These are phyloP conservation scores for Microcebus tavaratra DNA, from an alignment of 2,113 vertebrate genomes.

Conservation along the genomic window DNA sequence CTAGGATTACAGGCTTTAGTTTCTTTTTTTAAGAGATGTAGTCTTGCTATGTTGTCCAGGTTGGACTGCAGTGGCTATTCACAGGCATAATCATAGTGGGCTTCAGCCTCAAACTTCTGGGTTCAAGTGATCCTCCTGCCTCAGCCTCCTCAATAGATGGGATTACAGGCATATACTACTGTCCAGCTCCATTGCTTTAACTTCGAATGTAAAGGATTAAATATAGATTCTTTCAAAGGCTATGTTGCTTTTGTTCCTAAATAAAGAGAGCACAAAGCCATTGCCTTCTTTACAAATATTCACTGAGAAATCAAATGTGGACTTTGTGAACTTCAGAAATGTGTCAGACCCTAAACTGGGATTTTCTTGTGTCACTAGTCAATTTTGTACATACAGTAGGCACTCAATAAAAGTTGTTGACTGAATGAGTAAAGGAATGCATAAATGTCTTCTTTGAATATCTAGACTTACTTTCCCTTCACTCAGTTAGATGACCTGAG, in stretches of 20 bases:
- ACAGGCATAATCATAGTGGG: neutral
- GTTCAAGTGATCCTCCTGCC: neutral
- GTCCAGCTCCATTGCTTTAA: neutral
- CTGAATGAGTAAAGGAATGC: slow-evolving; percentile 45
- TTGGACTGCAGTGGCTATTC: neutral
- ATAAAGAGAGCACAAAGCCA: slow-evolving; percentile 10
- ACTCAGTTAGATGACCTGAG: slow-evolving; percentile 76
- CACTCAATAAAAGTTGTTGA: slow-evolving; percentile 54
- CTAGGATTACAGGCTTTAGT: too few species aligned
- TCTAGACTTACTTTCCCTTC: slow-evolving; percentile 46
- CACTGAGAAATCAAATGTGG: neutral
- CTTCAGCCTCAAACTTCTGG: neutral
- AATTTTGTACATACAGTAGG: slow-evolving; percentile 49
- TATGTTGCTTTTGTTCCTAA: slow-evolving; percentile 43
- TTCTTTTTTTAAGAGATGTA: neutral
- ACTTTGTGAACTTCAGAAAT: slow-evolving; percentile 41
- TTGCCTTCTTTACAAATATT: neutral
- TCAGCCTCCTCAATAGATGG: neutral
- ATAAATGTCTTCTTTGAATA: slow-evolving; percentile 38
- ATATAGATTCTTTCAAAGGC: neutral
- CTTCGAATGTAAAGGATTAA: slow-evolving; percentile 38
- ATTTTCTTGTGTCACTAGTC: neutral
- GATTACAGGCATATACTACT: neutral
- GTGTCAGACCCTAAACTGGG: neutral
- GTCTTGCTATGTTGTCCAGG: neutral